These are phyloP conservation scores for Leptosomus discolor DNA, from an alignment of 2,113 vertebrate species.

Conservation along the genomic window DNA sequence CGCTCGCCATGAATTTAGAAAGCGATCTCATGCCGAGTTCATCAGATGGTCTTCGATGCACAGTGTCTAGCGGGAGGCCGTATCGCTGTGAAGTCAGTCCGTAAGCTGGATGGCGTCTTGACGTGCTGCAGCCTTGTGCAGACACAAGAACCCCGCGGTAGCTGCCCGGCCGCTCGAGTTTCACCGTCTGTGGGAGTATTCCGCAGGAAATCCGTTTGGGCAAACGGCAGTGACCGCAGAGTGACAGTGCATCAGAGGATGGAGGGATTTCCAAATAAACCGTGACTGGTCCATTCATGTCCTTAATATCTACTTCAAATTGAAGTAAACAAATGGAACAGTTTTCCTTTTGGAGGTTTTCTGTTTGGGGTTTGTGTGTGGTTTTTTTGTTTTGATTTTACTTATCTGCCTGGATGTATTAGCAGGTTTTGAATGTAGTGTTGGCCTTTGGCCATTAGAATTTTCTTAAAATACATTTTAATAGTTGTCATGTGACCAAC, in stretches of 20 bases:
- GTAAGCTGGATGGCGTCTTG: neutral
- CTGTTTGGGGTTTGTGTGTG: conserved; percentile 62
- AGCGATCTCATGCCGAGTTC: conserved; percentile 16
- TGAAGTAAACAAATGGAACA: conserved; percentile 80
- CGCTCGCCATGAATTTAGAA: conserved; percentile 17
- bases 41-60: conserved; percentile 15
- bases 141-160: neutral
- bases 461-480: conserved; percentile 70
- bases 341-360: conserved; percentile 78
- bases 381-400: conserved; percentile 43
- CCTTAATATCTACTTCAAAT: conserved; percentile 83
- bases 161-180: neutral
- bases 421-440: conserved; percentile 75
- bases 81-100: neutral
- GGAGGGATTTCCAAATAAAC: conserved; percentile 69
- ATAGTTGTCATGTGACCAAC: conserved; percentile 55
- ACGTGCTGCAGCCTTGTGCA: conserved; percentile 26
- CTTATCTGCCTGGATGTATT: conserved; percentile 73
- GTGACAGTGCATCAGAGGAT: conserved; percentile 66
- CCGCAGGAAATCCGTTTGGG: conserved; percentile 3
- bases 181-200: conserved; percentile 24
- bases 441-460: conserved; percentile 68
- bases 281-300: conserved; percentile 72
- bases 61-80: neutral
- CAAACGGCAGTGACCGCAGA: neutral